Percentiles rank a stretch among this genome's conserved stretches.
These are phyloP conservation scores for Cephalopterus ornatus DNA, from an alignment of 2,113 vertebrate species.

Conservation along the genomic window DNA sequence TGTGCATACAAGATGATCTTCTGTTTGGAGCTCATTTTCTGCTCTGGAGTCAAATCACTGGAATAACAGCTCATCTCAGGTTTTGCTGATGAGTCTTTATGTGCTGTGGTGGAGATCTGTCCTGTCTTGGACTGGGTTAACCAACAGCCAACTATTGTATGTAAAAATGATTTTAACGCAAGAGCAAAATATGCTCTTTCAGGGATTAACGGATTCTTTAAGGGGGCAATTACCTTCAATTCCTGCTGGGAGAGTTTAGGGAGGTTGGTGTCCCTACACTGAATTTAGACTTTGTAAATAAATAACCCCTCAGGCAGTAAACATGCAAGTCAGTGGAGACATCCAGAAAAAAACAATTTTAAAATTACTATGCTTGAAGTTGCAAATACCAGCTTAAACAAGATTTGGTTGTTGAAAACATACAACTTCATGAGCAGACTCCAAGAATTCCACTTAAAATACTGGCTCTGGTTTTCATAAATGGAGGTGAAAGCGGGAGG, in stretches of 20 bases:
- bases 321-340: neutral
- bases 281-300: constrained; percentile 5
- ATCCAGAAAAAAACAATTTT: constrained; percentile 46
- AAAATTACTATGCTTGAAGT: neutral
- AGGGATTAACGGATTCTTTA: too few relatives aligned
- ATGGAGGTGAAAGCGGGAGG: neutral
- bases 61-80: neutral
- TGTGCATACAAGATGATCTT: neutral
- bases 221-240: neutral
- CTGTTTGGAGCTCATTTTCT: neutral
- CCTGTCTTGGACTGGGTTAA: neutral
- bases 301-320: neutral
- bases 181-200: too few relatives aligned
- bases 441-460: neutral
- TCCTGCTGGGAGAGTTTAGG: neutral
- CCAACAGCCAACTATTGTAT: neutral
- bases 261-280: neutral
- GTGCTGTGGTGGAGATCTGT: neutral
- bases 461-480: neutral
- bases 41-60: neutral
- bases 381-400: constrained; percentile 27
- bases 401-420: constrained; percentile 24
- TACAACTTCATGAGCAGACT: neutral
- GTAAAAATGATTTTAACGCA: neutral
- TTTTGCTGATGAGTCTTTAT: neutral